Evolutionary conservation across 2,888 invertebrate species (phyloP), one percentile per base, ranked within the genome.

Genomic region (Conops quadrifasciatus): DNA sequence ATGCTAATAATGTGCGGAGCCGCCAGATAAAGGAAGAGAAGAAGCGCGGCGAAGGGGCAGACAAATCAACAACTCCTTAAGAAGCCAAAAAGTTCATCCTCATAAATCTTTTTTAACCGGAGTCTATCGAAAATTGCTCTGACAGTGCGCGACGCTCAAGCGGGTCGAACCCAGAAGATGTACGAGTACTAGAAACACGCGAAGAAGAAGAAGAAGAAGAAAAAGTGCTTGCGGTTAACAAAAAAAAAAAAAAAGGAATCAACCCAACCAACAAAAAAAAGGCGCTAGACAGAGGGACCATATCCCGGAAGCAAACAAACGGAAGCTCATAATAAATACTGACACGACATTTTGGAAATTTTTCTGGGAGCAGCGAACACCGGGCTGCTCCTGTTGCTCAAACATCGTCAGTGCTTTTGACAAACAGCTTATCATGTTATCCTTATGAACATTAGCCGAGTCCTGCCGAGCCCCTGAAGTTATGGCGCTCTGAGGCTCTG

Each of bases 21-120:
- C 53, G 53, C 21, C 9, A 21, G 21, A 26, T 4, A 21, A 7
- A 58, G n/a, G 49, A 47, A 49, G 45, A 71, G 53, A 13, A 47
- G 43, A 49, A 30, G 60, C 21, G 19, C 51, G 13, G 51, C 49
- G n/a, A 53, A 28, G 2, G 24, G 26, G 36, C n/a, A n/a, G n/a
- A n/a, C n/a, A n/a, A 58, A 58, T 58, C 21, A 36, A 36, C 58
- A 60, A 49, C 65, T 65, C 58, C 62, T 58, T 24, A 68, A 68
- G 62, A 68, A 62, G 62, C 68, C 62, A 26, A 64, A 45, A 71
- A 71, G 63, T 67, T 67, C 47, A 67, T 63, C 67, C 68, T 63
- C 71, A 71, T 71, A 71, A 71, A 71, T 71, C 71, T 71, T 71
- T 58, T 68, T 67, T 71, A 51, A 71, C 64, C 47, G 24, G 36